Conservation (phyloP, 2,113 vertebrate species). For the Siniperca knerii region DNA sequence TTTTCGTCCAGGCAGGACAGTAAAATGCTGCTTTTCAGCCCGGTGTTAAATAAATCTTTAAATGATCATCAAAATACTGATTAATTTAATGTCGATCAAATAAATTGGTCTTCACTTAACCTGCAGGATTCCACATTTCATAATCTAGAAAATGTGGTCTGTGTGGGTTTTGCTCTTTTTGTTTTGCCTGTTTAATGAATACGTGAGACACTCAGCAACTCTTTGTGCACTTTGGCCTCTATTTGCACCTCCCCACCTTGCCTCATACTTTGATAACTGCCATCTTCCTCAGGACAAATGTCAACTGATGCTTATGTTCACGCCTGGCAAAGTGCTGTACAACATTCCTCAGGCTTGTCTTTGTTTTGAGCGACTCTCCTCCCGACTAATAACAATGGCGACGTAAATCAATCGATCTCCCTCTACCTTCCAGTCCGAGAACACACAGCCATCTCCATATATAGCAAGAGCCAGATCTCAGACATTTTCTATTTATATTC, state of each 20-base stretch:
- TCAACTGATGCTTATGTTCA: constrained; percentile 24
- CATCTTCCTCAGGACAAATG: constrained; percentile 32
- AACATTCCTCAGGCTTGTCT: constrained; percentile 15
- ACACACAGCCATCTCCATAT: constrained; percentile 80
- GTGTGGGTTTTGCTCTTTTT: background rate
- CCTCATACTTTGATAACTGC: constrained; percentile 27
- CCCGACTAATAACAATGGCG: constrained; percentile 42
- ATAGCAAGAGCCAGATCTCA: constrained; percentile 79
- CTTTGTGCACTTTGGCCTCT: constrained; percentile 28
- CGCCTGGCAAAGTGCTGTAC: background rate
- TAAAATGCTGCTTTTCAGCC: background rate
- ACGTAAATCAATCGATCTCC: constrained; percentile 75
- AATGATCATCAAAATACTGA: background rate
- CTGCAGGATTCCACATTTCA: background rate
- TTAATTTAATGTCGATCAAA: background rate
- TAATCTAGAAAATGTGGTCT: background rate
- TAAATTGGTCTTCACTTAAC: background rate
- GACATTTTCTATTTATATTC: constrained; percentile 83
- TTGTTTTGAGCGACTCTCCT: constrained; percentile 50
- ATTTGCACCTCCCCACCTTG: background rate
- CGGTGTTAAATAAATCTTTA: background rate
- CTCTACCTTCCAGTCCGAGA: constrained; percentile 39
- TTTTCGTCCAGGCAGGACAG: too few species aligned
- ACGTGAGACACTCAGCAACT: constrained; percentile 18
- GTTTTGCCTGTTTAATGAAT: constrained; percentile 25